These are phyloP conservation scores for Microcebus jonahi DNA, from an alignment of 2,113 vertebrate genomes.

Conservation along the genomic window DNA sequence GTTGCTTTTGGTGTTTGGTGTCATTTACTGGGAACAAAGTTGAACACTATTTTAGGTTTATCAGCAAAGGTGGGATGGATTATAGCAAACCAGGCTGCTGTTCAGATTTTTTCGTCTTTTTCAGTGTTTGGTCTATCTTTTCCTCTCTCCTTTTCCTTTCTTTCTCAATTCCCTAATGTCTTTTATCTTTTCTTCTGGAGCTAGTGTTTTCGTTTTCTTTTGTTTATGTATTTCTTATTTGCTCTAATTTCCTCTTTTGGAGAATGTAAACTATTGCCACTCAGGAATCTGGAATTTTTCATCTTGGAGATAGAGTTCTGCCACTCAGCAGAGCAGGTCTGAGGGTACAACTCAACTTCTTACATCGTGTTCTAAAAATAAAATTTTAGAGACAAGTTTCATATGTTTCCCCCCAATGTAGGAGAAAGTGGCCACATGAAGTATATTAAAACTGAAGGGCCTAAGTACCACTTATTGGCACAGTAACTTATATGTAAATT, in stretches of 20 bases:
- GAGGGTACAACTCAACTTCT: neutral
- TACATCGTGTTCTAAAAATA: neutral
- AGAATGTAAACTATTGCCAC: neutral
- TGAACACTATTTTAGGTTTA: constrained; percentile 42
- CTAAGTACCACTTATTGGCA: neutral
- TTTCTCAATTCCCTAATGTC: neutral
- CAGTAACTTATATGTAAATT: neutral
- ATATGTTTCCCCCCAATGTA: neutral
- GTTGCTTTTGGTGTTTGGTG: constrained; percentile 44
- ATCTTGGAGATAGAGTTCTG: neutral
- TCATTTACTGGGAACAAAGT: constrained; percentile 45
- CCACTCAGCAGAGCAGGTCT: neutral
- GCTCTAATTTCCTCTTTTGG: neutral
- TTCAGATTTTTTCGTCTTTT: neutral
- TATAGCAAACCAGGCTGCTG: constrained; percentile 4
- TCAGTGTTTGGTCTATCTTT: neutral
- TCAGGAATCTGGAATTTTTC: neutral
- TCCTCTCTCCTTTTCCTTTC: neutral
- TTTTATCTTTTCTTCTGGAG: constrained; percentile 5
- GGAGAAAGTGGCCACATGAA: neutral
- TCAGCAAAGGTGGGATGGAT: neutral
- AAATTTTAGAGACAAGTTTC: neutral
- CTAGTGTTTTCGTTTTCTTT: neutral
- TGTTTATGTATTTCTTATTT: neutral
- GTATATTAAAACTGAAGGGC: neutral